Base-by-base conservation (phyloP, 1,140 invertebrate genomes). In the Scaptodrosophila lebanonensis region DNA sequence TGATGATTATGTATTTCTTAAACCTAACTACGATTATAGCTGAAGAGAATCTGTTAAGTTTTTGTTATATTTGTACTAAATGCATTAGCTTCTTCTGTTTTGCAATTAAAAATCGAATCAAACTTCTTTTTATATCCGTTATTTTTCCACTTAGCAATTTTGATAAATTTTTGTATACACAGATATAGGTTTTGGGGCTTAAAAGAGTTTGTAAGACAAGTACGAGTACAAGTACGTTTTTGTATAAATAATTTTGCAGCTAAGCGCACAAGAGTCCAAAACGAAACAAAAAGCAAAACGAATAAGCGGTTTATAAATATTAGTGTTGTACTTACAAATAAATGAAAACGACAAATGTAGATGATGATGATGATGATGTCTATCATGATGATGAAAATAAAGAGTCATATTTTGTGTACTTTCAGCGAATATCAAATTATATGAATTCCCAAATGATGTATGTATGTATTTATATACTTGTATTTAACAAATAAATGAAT, bases 251-350 rank as follows among this genome's bases (percentile, higher is more conserved):
- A 75, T 63, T 68, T 65, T 68, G 57, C 65, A 75, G 66, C 69
- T 51, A 79, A 75, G 69, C 73, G 69, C 73, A 79, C 75, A 79
- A 82, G 40, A 66, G 73, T 79, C 73, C 73, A 82, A 48, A 36
- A 44, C 39, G 49, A 44, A 13, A 4, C 49, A 16, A 3, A 20
- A 49, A 30, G 25, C 13, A 42, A 40, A 54, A 56, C 35, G 16
- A 9, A 15, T 35, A 22, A 15, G 38, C 13, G 38, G 47, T 69
- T 69, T 60, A 59, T 51, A 75, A 51, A 44, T 43, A 38, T 57
- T 67, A 32, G 38, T 66, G 65, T 72, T 70, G 20, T 53, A 69
- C 45, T 61, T 53, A 11, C 25, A 54, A 48, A 65, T 43, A 53
- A 30, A 47, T 20, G 62, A 42, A 57, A 66, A 70, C 51, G 42